phyloP scores from a whole-genome alignment of 2,113 vertebrate species.

The Ciconia maguari region DNA sequence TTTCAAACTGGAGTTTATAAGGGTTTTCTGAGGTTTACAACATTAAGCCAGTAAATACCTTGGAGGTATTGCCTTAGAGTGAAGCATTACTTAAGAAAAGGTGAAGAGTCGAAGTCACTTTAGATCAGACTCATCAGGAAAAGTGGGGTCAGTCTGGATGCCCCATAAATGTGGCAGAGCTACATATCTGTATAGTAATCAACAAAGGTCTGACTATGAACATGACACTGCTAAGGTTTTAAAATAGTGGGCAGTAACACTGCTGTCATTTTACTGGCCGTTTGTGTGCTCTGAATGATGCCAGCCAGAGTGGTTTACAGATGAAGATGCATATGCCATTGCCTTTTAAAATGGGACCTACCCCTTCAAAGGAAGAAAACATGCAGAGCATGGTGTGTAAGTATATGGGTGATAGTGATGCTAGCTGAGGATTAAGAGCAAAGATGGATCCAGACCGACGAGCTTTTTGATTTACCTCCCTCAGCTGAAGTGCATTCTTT shows the following conservation, averaged over 20 bases:
- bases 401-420: not conserved
- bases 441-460: not conserved
- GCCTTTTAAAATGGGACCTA: not conserved
- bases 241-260: not conserved
- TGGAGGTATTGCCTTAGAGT: not conserved
- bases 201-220: not conserved
- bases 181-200: not conserved
- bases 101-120: not conserved
- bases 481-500: not conserved
- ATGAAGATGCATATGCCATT: not conserved
- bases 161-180: not conserved
- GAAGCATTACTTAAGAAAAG: not conserved
- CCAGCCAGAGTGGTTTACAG: not conserved
- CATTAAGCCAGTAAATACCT: not conserved
- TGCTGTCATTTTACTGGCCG: not conserved
- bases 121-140: not conserved
- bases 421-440: not conserved
- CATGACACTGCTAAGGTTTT: accelerated
- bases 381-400: not conserved
- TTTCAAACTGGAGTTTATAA: not conserved
- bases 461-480: not conserved
- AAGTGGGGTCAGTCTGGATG: not conserved
- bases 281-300: not conserved
- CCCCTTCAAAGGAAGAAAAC: not conserved
- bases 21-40: not conserved